Conservation (phyloP, 2,888 invertebrate genomes). For the Allygus modestus region DNA sequence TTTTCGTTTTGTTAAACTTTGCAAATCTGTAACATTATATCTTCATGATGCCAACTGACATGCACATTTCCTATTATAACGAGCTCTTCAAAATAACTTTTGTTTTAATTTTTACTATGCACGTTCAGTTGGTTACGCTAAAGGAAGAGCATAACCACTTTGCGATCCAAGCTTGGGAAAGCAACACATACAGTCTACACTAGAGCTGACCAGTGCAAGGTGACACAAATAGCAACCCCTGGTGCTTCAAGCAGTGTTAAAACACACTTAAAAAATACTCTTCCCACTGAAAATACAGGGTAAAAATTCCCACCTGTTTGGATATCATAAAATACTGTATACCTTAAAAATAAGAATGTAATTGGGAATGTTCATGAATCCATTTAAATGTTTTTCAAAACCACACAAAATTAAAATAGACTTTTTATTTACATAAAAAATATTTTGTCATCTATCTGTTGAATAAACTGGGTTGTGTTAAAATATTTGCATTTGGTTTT, state of each 20-base stretch:
- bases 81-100: no score
- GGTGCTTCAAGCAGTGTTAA: conserved; percentile 34
- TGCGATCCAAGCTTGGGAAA: conserved; percentile 25
- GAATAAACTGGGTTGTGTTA: no score
- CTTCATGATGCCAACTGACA: no score
- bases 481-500: no score
- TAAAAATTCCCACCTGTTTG: not conserved
- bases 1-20: no score
- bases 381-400: no score
- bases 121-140: not conserved
- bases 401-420: no score
- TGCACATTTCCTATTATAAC: no score
- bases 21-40: no score
- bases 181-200: conserved; percentile 22
- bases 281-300: not conserved
- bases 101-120: no score
- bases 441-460: no score
- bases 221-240: conserved; percentile 27
- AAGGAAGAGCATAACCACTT: conserved; percentile 1
- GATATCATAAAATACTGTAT: not conserved
- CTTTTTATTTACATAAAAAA: no score
- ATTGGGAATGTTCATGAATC: not conserved
- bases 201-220: conserved; percentile 29
- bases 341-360: not conserved
- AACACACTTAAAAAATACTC: not conserved